These are phyloP conservation scores for Peromyscus eremicus DNA, from an alignment of 2,797 vertebrate species.

Conservation along the genomic window DNA sequence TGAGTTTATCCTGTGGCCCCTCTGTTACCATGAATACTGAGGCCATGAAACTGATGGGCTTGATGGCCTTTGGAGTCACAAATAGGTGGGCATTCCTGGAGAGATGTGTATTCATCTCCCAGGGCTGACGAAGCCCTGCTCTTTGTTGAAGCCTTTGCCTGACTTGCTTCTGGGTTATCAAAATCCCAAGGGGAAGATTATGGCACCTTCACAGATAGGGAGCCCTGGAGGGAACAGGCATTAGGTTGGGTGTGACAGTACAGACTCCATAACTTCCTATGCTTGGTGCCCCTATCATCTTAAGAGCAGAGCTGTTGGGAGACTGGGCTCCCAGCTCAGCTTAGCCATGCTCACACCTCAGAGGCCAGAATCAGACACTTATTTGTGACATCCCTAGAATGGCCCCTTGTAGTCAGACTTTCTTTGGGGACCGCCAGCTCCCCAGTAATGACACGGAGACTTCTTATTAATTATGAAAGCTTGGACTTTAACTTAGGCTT, in stretches of 20 bases:
- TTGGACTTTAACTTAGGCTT: neutral
- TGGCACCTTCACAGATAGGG: neutral
- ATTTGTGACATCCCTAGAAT: neutral
- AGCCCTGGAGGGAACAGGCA: too few species aligned
- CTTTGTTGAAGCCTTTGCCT: neutral
- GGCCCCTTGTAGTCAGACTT: neutral
- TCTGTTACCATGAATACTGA: neutral
- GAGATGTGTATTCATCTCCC: neutral
- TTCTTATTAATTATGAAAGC: neutral
- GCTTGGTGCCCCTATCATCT: neutral
- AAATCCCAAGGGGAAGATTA: too few species aligned
- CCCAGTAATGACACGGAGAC: neutral
- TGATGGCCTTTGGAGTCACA: neutral
- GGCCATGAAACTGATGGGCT: neutral
- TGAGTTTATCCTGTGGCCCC: neutral
- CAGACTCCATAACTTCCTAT: neutral
- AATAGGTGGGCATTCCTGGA: neutral
- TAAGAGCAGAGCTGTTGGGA: neutral
- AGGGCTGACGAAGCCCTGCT: neutral
- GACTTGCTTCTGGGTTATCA: neutral
- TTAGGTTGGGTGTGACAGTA: accelerated
- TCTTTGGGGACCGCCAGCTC: neutral
- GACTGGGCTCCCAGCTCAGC: neutral
- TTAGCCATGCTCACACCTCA: neutral
- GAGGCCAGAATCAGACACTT: neutral